phyloP scores from a whole-genome alignment of 2,113 vertebrate species.

The Ctenodactylus gundi region DNA sequence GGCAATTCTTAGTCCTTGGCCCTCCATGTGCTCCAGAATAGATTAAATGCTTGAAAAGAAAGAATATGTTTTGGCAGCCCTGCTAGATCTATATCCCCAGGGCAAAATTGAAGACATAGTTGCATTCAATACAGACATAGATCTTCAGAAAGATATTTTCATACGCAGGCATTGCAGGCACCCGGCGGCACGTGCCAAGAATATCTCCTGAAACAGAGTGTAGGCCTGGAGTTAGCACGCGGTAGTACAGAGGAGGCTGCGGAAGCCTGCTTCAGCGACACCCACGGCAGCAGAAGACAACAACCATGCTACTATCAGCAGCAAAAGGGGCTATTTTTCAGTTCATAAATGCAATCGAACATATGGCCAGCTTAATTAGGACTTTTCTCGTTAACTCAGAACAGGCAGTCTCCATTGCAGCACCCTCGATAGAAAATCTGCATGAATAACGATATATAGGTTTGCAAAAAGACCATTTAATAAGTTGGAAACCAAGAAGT shows the following conservation, averaged over 20 bases:
- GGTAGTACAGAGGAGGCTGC: slow-evolving; percentile 64
- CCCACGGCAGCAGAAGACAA: slow-evolving; percentile 81
- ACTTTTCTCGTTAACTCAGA: slow-evolving; percentile 84
- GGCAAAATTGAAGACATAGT: slow-evolving; percentile 67
- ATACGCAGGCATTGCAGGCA: slow-evolving; percentile 71
- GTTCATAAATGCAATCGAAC: slow-evolving; percentile 83
- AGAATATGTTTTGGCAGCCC: slow-evolving; percentile 66
- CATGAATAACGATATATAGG: slow-evolving; percentile 66
- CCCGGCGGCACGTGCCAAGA: slow-evolving; percentile 61
- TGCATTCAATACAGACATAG: slow-evolving; percentile 75
- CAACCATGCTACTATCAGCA: slow-evolving; percentile 77
- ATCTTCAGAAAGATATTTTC: slow-evolving; percentile 79
- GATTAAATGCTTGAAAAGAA: slow-evolving; percentile 74
- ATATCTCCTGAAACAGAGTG: slow-evolving; percentile 62
- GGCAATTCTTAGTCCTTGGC: slow-evolving; percentile 36
- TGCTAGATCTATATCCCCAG: slow-evolving; percentile 70
- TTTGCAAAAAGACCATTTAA: slow-evolving; percentile 75
- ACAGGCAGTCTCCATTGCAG: slow-evolving; percentile 69
- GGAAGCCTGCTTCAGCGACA: slow-evolving; percentile 77
- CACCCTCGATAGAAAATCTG: slow-evolving; percentile 73
- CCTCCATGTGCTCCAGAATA: slow-evolving; percentile 47
- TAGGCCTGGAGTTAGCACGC: slow-evolving; percentile 67
- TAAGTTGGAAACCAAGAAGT: slow-evolving; percentile 71
- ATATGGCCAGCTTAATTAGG: slow-evolving; percentile 86
- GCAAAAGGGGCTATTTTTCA: slow-evolving; percentile 74